Evolutionary conservation across 2,888 invertebrate genomes (phyloP), one percentile per base, ranked within the genome.

Genomic region (Ditylenchus weischeri): DNA sequence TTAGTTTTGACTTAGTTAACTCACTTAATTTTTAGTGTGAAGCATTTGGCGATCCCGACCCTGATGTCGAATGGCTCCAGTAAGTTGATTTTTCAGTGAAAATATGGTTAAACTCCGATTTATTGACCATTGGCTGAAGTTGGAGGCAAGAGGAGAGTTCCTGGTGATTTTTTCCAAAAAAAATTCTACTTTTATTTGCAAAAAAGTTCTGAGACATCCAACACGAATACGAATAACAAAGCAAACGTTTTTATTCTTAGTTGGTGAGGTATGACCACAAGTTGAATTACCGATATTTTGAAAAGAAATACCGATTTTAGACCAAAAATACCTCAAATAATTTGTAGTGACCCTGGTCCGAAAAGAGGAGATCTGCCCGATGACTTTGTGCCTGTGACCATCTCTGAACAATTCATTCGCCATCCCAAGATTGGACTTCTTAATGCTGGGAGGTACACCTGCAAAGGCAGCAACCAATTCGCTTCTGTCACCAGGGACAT

Each of bases 381-480:
- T 57, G 81, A 80, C 69, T 83, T 72, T 74, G 75, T 76, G 64
- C 81, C 82, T n/a, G 76, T 82, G 23, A 79, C 79, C 54, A 83
- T 82, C 72, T 78, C 79, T 38, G 82, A 80, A 58, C 79, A 79
- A 61, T 79, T 78, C 73, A 78, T 82, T 70, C 71, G 76, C 57
- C 82, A 83, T 65, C 80, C 81, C 19, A 70, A 74, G 35, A 76
- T 82, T 54, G 79, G 79, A 38, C 72, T 81, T 21, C 74, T 76
- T 63, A 81, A 64, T 85, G 77, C 79, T 62, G 83, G 83, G 50
- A 72, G 76, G 23, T 86, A 86, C 77, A 80, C 83, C 11, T 86
- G 86, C 76, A 82, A 83, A 29, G 85, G 84, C 51, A 78, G 79
- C 61, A 84, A 84, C 72, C 69, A 76, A 10, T 76, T 77, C 63